These are phyloP conservation scores for Ctenodactylus gundi DNA, from an alignment of 2,113 vertebrate genomes.

Conservation along the genomic window DNA sequence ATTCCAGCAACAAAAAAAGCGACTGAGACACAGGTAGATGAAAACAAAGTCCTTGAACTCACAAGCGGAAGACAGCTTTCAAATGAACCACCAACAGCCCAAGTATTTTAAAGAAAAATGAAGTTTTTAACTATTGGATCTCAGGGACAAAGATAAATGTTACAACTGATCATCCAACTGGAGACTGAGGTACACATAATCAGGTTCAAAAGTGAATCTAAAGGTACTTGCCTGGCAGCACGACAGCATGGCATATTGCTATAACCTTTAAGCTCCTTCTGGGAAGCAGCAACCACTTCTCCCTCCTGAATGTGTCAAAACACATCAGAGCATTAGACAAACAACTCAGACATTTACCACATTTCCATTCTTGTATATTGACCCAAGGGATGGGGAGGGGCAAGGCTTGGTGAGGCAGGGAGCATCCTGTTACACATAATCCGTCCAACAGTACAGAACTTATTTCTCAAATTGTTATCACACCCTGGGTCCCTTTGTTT, in stretches of 20 bases:
- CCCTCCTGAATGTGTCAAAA: conserved; percentile 66
- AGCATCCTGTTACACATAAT: conserved; percentile 60
- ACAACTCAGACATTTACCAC: conserved; percentile 52
- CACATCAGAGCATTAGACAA: conserved; percentile 57
- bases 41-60: neutral
- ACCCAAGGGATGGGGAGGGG: conserved; percentile 46
- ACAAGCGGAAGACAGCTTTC: neutral
- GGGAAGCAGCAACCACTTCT: conserved; percentile 48
- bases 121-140: neutral
- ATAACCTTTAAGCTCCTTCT: conserved; percentile 47
- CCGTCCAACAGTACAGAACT: conserved; percentile 40
- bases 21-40: no score
- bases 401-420: neutral
- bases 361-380: conserved; percentile 55
- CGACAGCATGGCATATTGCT: neutral
- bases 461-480: conserved; percentile 44
- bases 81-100: neutral
- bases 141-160: neutral
- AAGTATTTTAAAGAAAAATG: neutral
- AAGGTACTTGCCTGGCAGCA: neutral
- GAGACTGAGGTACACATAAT: neutral
- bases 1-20: no score
- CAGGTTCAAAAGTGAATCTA: neutral
- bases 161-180: neutral
- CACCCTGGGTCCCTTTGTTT: conserved; percentile 52